A percentile compares a stretch with the other conserved stretches of the same genome.
phyloP scores from a whole-genome alignment of 2,113 vertebrate genomes.

The Bujurquina vittata region DNA sequence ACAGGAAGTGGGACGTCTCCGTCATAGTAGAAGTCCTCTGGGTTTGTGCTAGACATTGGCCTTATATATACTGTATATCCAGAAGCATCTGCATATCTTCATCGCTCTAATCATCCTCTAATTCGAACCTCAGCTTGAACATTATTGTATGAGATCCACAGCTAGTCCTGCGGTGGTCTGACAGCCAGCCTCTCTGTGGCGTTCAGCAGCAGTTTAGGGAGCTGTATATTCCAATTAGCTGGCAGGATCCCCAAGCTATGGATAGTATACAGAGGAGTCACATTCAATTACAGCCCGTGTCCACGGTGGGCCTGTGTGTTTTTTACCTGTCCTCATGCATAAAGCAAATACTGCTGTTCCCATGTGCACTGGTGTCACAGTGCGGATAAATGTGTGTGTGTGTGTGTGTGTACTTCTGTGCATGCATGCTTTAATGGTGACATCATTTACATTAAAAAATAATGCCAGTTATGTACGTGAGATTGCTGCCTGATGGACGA shows the following conservation, averaged over 20 bases:
- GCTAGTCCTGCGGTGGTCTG: constrained; percentile 53
- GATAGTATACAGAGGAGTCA: constrained; percentile 77
- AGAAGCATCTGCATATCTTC: not conserved
- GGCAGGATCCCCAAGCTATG: constrained; percentile 66
- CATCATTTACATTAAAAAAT: constrained; percentile 70
- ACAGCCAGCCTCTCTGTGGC: constrained; percentile 65
- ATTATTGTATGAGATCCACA: constrained; percentile 54
- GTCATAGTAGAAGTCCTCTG: not conserved
- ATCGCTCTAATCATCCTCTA: not conserved
- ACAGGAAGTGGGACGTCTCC: no score
- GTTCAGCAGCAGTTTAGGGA: constrained; percentile 68
- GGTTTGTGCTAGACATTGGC: not conserved
- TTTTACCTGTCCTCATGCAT: constrained; percentile 79
- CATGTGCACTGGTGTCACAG: constrained; percentile 60
- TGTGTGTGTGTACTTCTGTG: constrained; percentile 31
- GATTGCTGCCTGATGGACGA: constrained; percentile 47
- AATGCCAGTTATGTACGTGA: constrained; percentile 32
- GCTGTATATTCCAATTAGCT: constrained; percentile 80
- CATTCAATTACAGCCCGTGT: constrained; percentile 76
- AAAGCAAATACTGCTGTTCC: constrained; percentile 61
- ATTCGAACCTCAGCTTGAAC: constrained; percentile 13
- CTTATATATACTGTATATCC: not conserved
- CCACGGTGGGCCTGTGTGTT: constrained; percentile 70
- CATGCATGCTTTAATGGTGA: constrained; percentile 51
- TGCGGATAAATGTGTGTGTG: constrained; percentile 38